Base-by-base conservation (phyloP, 2,888 invertebrate species). In the Eumacrocentrus americanus region DNA sequence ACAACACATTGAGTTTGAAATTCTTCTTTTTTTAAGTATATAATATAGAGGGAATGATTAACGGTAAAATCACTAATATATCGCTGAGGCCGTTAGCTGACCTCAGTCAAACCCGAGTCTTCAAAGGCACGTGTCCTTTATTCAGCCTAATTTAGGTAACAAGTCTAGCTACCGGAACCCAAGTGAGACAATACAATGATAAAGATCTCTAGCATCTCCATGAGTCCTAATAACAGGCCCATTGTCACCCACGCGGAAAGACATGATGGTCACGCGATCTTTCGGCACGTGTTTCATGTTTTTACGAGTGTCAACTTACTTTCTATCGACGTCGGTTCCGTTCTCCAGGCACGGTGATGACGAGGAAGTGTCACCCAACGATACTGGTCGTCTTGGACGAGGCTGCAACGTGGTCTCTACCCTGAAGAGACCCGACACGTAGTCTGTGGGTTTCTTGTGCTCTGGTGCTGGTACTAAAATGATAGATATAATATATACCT, bases 361-460 rank as follows among this genome's bases (percentile, higher is more conserved):
- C 52, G 70, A 66, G 35, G 71, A 65, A 55, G 74, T 68, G 52
- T 75, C 77, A 40, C 77, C 76, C 60, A 77, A 67, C 56, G 74
- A 76, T 47, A 76, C 66, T 62, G 73, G 72, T 51, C 73, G 73
- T 66, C 80, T 75, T 22, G 83, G 81, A 72, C 84, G 79, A 12
- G 84, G 82, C 66, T 83, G 82, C 53, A 83, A 78, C 29, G 83
- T 83, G 51, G 84, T 81, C 69, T 87, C 86, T 64, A 86, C 82
- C 72, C 84, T 84, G 78, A 89, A 89, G 64, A 90, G 78, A 53
- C 88, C 89, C 68, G 84, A 82, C 70, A 90, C 88, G 77, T 88
- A 90, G 77, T 89, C 88, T 65, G 88, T 87, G 44, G 87, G 85
- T 70, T 88, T 87, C 76, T 88, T 89, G 72, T 87, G 85, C 71